Evolutionary conservation across 2,888 invertebrate species (phyloP), one percentile per base, ranked within the genome.

Genomic region (Asteroscopus sphinx): DNA sequence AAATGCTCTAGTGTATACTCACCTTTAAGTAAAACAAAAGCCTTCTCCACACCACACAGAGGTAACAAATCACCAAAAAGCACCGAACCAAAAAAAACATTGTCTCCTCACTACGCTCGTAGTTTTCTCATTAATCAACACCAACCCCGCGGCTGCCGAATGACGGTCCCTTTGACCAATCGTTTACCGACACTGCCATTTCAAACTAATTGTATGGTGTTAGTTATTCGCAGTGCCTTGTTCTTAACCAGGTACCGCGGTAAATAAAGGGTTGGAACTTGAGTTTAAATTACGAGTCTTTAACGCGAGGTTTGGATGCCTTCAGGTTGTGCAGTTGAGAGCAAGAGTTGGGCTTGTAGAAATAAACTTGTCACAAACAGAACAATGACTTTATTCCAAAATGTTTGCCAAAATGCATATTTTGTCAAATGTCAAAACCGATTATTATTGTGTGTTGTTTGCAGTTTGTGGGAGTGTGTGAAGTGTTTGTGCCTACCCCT

Each of bases 171-270:
- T 75, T 77, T 61, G 73, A 70, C 62, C 40, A 42, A 56, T 63
- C 75, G 68, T 75, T 77, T 75, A 77, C 76, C 77, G 76, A 52
- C 69, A 63, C 58, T 40, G 48, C 17, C 41, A 65, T 53, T 74
- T 74, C 30, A 9, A 4, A 37, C 45, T 71, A 64, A 76, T 72
- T 69, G 69, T 76, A 77, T 73, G 59, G 60, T 42, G 65, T 72
- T 75, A 61, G 45, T 61, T 57, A 46, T 12, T 16, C 42, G 49
- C 15, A 32, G 11, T 65, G 57, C 68, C 70, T 69, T 74, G 72
- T 74, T 59, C 45, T 74, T 74, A 62, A 45, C 48, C 40, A 49
- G 55, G 45, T 44, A 48, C 75, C 73, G 73, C 73, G 25, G 68
- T 67, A 68, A 73, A 74, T 73, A 68, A 54, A 56, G 61, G 74